Evolutionary conservation across 2,888 invertebrate genomes (phyloP).

Genomic region (Carcina quercana): DNA sequence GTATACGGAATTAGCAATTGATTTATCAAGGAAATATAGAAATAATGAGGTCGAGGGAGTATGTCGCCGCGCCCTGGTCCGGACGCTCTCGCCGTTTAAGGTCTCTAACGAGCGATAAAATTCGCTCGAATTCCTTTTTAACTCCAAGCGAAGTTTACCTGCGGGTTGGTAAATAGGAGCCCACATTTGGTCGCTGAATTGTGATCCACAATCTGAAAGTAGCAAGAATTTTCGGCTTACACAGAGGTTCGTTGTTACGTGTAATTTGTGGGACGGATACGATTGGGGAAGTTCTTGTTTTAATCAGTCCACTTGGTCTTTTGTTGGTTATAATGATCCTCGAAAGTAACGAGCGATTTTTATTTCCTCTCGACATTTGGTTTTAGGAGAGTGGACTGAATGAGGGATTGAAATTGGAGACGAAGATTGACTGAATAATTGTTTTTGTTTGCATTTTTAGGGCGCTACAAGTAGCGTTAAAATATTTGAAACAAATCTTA

Average conservation of each 20-base stretch:
- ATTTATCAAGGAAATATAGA: conserved; percentile 32
- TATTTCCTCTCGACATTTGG: too few species aligned
- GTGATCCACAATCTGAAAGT: conserved; percentile 58
- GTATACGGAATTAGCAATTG: conserved; percentile 27
- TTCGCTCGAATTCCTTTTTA: conserved; percentile 60
- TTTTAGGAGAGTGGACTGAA: too few species aligned
- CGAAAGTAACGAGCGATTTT: too few species aligned
- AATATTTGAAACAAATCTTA: too few species aligned
- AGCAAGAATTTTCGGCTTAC: conserved; percentile 38
- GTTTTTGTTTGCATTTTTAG: too few species aligned
- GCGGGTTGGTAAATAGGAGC: conserved; percentile 64
- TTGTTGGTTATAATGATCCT: too few species aligned
- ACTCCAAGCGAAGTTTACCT: conserved; percentile 63
- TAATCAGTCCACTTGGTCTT: too few species aligned
- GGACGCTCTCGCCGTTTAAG: conserved; percentile 43
- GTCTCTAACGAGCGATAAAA: conserved; percentile 70
- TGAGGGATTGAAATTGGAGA: too few species aligned
- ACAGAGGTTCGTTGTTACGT: conserved; percentile 26
- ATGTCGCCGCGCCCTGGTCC: conserved; percentile 20
- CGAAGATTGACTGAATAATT: too few species aligned
- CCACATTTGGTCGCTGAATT: conserved; percentile 60
- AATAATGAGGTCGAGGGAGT: conserved; percentile 3
- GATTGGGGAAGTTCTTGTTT: conserved; percentile 2
- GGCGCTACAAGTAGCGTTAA: too few species aligned
- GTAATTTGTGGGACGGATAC: conserved; percentile 24